phyloP scores from a whole-genome alignment of 2,113 vertebrate species.

The Tragelaphus strepsiceros region DNA sequence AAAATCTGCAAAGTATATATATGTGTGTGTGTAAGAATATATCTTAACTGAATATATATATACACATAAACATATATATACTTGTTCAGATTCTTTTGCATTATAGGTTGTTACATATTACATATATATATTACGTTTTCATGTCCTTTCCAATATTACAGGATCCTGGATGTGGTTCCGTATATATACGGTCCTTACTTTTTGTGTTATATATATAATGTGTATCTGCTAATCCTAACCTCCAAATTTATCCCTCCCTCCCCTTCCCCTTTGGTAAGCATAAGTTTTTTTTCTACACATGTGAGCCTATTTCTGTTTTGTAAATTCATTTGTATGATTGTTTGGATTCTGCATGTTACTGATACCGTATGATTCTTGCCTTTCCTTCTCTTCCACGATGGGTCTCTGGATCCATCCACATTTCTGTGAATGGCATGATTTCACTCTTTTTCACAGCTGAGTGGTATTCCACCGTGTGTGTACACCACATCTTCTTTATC shows the following conservation, averaged over 20 bases:
- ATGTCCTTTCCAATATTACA: rapidly evolving
- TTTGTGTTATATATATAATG: rapidly evolving
- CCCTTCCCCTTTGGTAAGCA: neutral
- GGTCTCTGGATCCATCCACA: neutral
- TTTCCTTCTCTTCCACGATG: rapidly evolving
- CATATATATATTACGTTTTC: neutral
- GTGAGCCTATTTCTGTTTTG: neutral
- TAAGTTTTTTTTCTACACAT: rapidly evolving
- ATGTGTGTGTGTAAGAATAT: neutral
- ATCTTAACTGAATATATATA: neutral
- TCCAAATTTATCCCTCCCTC: neutral
- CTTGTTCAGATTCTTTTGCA: neutral
- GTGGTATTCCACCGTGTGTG: neutral
- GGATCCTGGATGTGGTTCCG: neutral
- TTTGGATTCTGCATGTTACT: rapidly evolving
- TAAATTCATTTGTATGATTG: rapidly evolving
- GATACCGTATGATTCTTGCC: neutral
- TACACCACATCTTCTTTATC: rapidly evolving
- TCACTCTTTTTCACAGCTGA: neutral
- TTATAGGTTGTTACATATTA: neutral
- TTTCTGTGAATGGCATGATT: rapidly evolving
- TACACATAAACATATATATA: neutral
- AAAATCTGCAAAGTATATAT: neutral
- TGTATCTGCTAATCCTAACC: neutral
- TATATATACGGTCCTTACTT: neutral